Evolutionary conservation across 1,140 invertebrate genomes (phyloP), one percentile per base, ranked within the genome.

Genomic region (Papilio glaucus): DNA sequence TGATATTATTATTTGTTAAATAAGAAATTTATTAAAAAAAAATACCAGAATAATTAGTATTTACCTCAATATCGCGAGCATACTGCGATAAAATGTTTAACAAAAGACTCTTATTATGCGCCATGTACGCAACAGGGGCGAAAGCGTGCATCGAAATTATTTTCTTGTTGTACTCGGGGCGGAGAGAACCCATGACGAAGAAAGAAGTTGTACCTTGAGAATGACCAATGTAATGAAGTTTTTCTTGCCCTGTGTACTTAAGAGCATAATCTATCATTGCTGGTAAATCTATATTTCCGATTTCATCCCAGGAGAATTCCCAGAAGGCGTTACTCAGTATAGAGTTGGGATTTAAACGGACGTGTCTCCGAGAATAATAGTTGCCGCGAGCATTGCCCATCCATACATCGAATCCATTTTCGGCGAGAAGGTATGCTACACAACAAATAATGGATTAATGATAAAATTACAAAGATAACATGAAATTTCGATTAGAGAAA

Each of bases 241-340:
- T 89, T 18, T 91, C 76, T 71, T 94, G 86, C 3, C 93, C 93
- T 0, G 96, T 97, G 10, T 87, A 80, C n/a, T 91, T 86, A 1
- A 97, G 85, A 37, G 96, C 94, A 80, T 95, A 96, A 81, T 97
- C 95, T 49, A 98, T 95, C 88, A 96, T 96, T 0, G 96, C 94
- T 1, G 97, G 96, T 37, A 98, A 77, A 88, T 98, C 97, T 74
- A 95, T 95, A 39, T 94, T 88, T 49, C 96, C 96, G 93, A 97
- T 97, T 90, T 98, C 96, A 82, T 97, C 95, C 93, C 94, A 97
- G 57, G 95, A 96, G 81, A 96, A 98, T 74, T 95, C 89, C 97
- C 97, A 98, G 81, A 95, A 98, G 62, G 94, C 85, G 12, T 92
- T 85, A 68, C 95, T 93, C 0, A 86, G 26, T 18, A 85, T 13